Percentiles rank a stretch among this genome's conserved stretches.
phyloP scores from a whole-genome alignment of 1,140 invertebrate genomes.

The Neuroterus valhalla region DNA sequence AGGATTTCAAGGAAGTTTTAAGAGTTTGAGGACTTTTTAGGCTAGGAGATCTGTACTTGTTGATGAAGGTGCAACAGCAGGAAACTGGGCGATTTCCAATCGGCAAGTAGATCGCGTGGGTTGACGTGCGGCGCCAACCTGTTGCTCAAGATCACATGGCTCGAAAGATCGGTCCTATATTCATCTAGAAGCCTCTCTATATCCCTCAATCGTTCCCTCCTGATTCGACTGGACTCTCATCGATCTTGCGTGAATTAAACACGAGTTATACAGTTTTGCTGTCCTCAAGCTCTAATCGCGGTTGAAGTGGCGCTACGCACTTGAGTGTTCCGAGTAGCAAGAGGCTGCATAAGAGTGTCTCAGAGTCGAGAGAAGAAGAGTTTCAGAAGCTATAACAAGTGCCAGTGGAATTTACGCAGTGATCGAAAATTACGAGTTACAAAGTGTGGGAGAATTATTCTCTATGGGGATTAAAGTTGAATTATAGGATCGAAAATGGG shows the following conservation, averaged over 20 bases:
- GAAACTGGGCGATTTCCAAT: conserved; percentile 62
- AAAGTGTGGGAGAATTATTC: neutral
- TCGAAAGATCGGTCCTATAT: conserved; percentile 57
- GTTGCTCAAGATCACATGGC: conserved; percentile 68
- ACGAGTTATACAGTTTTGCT: conserved; percentile 18
- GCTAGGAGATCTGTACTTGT: neutral
- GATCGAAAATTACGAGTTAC: neutral
- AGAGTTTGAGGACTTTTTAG: neutral
- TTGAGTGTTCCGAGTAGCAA: conserved; percentile 20
- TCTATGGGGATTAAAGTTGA: conserved; percentile 6
- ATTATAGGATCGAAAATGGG: neutral
- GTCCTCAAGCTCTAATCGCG: conserved; percentile 24
- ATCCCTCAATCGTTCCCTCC: conserved; percentile 18
- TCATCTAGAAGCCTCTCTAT: conserved; percentile 58
- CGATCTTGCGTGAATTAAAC: conserved; percentile 33
- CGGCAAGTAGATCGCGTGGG: conserved; percentile 58
- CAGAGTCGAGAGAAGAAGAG: conserved; percentile 31
- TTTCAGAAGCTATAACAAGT: conserved; percentile 17
- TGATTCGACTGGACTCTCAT: conserved; percentile 22
- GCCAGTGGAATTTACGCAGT: neutral
- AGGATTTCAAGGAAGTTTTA: conserved; percentile 1
- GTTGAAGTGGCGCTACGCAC: conserved; percentile 26
- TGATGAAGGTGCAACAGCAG: conserved; percentile 40
- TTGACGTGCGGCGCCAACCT: conserved; percentile 72
- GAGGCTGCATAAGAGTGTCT: conserved; percentile 37